Base-by-base conservation (phyloP, 2,888 invertebrate species). In the Papilio protenor region DNA sequence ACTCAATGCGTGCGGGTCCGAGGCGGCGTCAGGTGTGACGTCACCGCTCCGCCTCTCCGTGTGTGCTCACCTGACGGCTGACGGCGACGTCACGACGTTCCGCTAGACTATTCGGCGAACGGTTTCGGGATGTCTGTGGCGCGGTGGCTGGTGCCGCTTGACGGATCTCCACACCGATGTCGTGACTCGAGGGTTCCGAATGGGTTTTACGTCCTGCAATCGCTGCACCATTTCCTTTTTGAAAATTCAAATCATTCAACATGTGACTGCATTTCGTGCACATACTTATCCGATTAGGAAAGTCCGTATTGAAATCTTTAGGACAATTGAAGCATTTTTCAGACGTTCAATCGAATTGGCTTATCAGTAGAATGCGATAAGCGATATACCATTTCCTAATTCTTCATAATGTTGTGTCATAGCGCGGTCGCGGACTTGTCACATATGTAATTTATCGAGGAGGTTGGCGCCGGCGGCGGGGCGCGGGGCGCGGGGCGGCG, bases 11-110 rank as follows among this genome's bases (percentile, higher is more conserved):
- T 85, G 84, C 84, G 81, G 78, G 79, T 77, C 81, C 81, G 77
- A 47, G 77, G 77, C 80, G 86, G 81, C 83, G 86, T 88, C 83
- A 82, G 85, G 77, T 85, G 86, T 88, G 86, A 88, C 87, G 86
- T 85, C 84, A 84, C 84, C 81, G 79, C 78, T 52, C 80, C 79
- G 81, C 85, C 84, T 79, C 77, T 80, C 81, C 77, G 81, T 76
- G 83, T 86, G 84, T 84, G 81, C 81, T 80, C 89, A 87, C 89
- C 87, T 88, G 77, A 88, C 84, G 79, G 76, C 10, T 45, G 45
- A 66, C 89, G 87, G 89, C 75, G 75, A 77, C 80, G 80, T 80
- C 80, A 76, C n/a, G 64, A 52, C 75, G 61, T 33, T 49, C 18
- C 71, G 66, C 77, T 49, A 69, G 75, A 71, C 47, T 59, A 47